phyloP scores from a whole-genome alignment of 2,888 invertebrate species.

The Drosophila peninsularis region DNA sequence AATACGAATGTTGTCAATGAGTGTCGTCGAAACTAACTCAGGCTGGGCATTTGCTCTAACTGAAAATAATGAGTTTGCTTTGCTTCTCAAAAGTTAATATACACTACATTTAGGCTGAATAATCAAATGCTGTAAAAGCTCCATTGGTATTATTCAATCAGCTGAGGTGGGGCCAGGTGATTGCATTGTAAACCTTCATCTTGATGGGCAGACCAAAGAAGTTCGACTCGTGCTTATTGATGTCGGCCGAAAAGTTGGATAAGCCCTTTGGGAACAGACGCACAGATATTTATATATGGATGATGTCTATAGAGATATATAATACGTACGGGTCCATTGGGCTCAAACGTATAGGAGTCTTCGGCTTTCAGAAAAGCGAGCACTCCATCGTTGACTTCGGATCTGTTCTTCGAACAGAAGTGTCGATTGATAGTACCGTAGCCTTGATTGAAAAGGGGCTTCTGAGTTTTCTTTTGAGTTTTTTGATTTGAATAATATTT shows the following conservation, averaged over 20 bases:
- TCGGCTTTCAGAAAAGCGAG: slow-evolving; percentile 60
- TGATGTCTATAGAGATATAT: background rate
- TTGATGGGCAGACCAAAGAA: slow-evolving; percentile 59
- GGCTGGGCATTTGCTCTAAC: background rate
- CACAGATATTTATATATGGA: background rate
- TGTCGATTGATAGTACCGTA: slow-evolving; percentile 45
- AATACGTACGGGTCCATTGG: slow-evolving; percentile 34
- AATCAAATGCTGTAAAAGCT: background rate
- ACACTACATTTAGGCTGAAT: slow-evolving; percentile 14
- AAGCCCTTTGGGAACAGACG: background rate
- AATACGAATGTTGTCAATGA: slow-evolving; percentile 8
- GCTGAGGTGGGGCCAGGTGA: slow-evolving; percentile 41
- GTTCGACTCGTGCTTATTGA: slow-evolving; percentile 45
- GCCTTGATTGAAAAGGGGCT: no score
- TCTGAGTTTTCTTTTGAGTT: background rate
- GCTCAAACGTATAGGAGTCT: background rate
- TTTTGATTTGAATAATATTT: background rate
- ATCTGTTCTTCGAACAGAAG: slow-evolving; percentile 46
- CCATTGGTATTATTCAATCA: background rate
- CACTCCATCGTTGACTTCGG: slow-evolving; percentile 66
- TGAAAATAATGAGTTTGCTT: slow-evolving; percentile 1
- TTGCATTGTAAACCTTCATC: slow-evolving; percentile 48
- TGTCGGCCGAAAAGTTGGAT: slow-evolving; percentile 43
- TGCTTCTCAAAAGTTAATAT: background rate
- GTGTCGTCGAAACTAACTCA: background rate